Conservation (phyloP, 2,888 invertebrate species). For the Leucozona laternaria region DNA sequence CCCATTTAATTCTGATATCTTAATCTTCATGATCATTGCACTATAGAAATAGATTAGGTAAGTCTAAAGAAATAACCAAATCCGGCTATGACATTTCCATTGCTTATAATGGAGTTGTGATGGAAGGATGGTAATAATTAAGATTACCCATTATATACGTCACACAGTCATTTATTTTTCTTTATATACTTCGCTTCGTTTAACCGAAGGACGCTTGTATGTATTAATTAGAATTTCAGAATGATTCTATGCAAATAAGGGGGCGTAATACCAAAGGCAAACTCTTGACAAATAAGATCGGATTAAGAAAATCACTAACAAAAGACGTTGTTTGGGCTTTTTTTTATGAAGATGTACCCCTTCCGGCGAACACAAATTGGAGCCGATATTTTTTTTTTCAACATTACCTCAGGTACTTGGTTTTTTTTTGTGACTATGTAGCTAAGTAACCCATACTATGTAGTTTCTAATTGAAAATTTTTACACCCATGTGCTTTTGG, state of each 20-base stretch:
- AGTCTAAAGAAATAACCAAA: too few species aligned
- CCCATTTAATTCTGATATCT: too few species aligned
- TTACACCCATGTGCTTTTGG: conserved; percentile 20
- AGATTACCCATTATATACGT: conserved; percentile 48
- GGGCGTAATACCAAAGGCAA: not conserved
- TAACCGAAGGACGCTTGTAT: conserved; percentile 61
- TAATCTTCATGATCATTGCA: too few species aligned
- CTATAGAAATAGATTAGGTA: too few species aligned
- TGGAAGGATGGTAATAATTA: conserved; percentile 58
- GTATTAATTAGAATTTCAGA: conserved; percentile 71
- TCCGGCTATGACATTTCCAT: not conserved
- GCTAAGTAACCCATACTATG: too few species aligned
- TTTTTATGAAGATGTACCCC: not conserved
- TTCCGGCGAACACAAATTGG: not conserved
- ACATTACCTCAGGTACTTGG: too few species aligned
- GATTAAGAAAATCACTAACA: conserved; percentile 45
- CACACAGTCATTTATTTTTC: conserved; percentile 15
- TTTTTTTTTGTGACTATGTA: too few species aligned
- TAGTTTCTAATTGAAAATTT: conserved; percentile 62
- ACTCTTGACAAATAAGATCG: conserved; percentile 32
- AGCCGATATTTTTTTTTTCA: not conserved
- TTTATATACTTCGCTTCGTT: conserved; percentile 38
- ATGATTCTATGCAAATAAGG: conserved; percentile 46
- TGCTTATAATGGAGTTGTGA: conserved; percentile 27
- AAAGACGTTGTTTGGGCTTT: conserved; percentile 7